phyloP scores from a whole-genome alignment of 2,113 vertebrate genomes.

The Pardalotus punctatus region DNA sequence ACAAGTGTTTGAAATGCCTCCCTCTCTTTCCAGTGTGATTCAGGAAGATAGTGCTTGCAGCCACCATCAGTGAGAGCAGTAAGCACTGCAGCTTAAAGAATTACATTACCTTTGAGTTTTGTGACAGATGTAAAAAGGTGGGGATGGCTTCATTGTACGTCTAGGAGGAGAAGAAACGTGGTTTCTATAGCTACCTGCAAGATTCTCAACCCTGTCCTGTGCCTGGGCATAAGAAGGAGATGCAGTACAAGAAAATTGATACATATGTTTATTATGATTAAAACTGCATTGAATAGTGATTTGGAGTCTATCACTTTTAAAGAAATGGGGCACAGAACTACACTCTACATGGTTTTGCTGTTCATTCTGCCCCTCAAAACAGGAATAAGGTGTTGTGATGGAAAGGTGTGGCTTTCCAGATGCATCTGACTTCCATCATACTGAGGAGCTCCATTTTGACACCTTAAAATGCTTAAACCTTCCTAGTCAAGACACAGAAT shows the following conservation, averaged over 20 bases:
- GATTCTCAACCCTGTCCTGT: neutral
- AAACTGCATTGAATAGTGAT: neutral
- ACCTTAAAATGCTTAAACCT: constrained; percentile 37
- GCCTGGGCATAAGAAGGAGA: neutral
- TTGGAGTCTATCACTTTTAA: neutral
- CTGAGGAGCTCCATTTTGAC: constrained; percentile 35
- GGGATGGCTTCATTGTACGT: neutral
- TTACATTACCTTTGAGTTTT: neutral
- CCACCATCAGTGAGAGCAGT: neutral
- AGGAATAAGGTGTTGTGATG: neutral
- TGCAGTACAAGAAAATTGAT: neutral
- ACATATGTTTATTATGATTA: neutral
- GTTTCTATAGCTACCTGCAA: neutral
- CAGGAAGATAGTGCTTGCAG: neutral
- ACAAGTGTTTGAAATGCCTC: neutral
- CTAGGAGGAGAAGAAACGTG: neutral
- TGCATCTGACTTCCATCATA: neutral
- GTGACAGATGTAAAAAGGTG: neutral
- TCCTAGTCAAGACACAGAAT: constrained; percentile 27
- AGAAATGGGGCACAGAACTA: neutral
- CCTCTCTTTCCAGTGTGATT: neutral
- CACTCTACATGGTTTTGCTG: neutral
- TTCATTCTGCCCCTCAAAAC: neutral
- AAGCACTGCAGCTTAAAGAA: neutral
- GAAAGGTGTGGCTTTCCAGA: neutral